Evolutionary conservation across 2,888 invertebrate species (phyloP).

Genomic region (Drosophila barbarae): DNA sequence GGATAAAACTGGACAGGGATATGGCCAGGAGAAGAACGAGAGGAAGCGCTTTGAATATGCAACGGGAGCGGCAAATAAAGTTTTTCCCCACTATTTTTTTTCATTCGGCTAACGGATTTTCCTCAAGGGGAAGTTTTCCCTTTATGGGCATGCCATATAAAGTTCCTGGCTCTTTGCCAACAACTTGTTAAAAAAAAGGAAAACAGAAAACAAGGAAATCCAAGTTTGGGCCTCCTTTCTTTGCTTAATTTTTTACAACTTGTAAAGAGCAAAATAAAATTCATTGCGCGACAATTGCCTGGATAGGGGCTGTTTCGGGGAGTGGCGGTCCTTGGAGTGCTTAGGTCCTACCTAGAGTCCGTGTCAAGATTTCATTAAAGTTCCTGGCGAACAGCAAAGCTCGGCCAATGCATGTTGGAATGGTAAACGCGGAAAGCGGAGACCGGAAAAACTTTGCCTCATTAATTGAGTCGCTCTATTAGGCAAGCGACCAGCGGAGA

Average conservation of each 20-base stretch:
- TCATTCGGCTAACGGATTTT: conserved; percentile 49
- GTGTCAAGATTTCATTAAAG: conserved; percentile 75
- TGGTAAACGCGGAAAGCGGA: conserved; percentile 14
- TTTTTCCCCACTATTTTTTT: conserved; percentile 44
- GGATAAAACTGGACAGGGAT: conserved; percentile 7
- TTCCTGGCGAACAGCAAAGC: conserved; percentile 51
- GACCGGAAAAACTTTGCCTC: conserved; percentile 61
- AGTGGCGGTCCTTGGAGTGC: conserved; percentile 1
- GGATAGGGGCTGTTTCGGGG: neutral
- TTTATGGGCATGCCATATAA: conserved; percentile 38
- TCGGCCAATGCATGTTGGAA: conserved; percentile 50
- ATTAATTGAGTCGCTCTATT: conserved; percentile 72
- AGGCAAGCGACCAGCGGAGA: conserved; percentile 39
- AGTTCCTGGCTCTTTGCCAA: conserved; percentile 62
- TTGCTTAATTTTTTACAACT: conserved; percentile 49
- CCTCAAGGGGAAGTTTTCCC: conserved; percentile 43
- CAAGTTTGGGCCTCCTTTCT: conserved; percentile 32
- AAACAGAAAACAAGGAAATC: conserved; percentile 29
- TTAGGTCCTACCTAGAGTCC: conserved; percentile 42
- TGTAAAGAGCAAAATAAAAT: conserved; percentile 68
- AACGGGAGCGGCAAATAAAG: conserved; percentile 48
- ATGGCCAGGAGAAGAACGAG: conserved; percentile 4
- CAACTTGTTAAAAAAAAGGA: conserved; percentile 57
- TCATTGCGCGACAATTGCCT: conserved; percentile 68
- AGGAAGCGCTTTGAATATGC: conserved; percentile 40